phyloP scores from a whole-genome alignment of 2,113 vertebrate species.

The Paramisgurnus dabryanus region DNA sequence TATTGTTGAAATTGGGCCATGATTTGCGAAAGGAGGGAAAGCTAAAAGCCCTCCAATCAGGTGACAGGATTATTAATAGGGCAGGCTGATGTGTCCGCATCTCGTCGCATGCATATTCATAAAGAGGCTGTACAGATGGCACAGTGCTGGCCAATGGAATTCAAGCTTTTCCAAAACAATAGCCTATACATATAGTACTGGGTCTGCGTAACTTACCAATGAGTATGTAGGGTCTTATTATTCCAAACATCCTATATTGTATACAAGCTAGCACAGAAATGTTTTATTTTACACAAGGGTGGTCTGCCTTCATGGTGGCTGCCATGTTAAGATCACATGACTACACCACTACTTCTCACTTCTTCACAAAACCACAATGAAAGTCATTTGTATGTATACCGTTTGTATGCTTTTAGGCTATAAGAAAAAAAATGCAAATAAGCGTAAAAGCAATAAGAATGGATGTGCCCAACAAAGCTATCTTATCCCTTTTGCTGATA shows the following conservation, averaged over 20 bases:
- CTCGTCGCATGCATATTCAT: slow-evolving; percentile 96
- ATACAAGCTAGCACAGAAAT: not conserved
- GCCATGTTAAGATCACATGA: not conserved
- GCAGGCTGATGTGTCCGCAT: slow-evolving; percentile 81
- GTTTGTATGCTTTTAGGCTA: too few relatives aligned
- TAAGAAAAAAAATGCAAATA: too few relatives aligned
- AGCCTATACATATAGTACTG: slow-evolving; percentile 23
- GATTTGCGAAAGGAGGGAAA: slow-evolving; percentile 45
- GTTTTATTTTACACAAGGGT: too few relatives aligned
- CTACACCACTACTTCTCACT: not conserved
- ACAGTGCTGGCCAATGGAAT: slow-evolving; percentile 67
- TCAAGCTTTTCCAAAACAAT: slow-evolving; percentile 62
- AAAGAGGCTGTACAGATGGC: slow-evolving; percentile 87
- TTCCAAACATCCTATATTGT: not conserved
- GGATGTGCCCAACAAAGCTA: not conserved
- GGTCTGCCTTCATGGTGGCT: too few relatives aligned
- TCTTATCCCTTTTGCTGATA: slow-evolving; percentile 2
- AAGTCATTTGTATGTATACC: too few relatives aligned
- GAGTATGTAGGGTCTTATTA: not conserved
- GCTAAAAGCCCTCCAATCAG: slow-evolving; percentile 78
- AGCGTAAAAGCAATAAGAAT: not conserved
- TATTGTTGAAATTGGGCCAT: slow-evolving; percentile 4
- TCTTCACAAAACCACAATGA: not conserved
- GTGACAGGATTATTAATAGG: slow-evolving; percentile 99
- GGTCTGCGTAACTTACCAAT: slow-evolving; percentile 4